Conservation (phyloP, 2,797 vertebrate genomes). For the Etheostoma perlongum region DNA sequence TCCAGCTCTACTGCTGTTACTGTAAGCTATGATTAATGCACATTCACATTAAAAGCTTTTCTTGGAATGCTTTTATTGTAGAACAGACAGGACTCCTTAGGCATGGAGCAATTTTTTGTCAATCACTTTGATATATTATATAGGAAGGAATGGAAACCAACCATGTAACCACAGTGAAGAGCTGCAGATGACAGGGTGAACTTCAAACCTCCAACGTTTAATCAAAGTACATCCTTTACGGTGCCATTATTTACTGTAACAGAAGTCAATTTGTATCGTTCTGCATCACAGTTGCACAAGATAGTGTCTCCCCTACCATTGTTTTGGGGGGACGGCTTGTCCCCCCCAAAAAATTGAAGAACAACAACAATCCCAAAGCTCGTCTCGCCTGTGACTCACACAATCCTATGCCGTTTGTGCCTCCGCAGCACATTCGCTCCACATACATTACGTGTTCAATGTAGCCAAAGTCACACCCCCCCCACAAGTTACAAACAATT, state of each 20-base stretch:
- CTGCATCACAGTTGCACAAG: neutral
- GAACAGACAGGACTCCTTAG: neutral
- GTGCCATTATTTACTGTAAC: neutral
- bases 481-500: no score
- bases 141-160: neutral
- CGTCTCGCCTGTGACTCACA: no score
- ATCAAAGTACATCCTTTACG: conserved; percentile 2
- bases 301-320: no score
- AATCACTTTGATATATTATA: neutral
- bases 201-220: neutral
- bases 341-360: no score
- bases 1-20: neutral
- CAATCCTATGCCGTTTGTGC: no score
- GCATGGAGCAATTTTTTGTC: neutral
- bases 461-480: no score
- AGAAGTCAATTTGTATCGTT: neutral
- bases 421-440: no score
- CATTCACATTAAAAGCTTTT: neutral
- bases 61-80: neutral
- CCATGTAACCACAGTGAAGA: neutral
- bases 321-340: no score
- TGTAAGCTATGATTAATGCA: neutral
- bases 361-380: no score
- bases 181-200: neutral
- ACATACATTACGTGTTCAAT: no score